Evolutionary conservation across 2,113 vertebrate genomes (phyloP), one percentile per base, ranked within the genome.

Genomic region (Actenoides hombroni): DNA sequence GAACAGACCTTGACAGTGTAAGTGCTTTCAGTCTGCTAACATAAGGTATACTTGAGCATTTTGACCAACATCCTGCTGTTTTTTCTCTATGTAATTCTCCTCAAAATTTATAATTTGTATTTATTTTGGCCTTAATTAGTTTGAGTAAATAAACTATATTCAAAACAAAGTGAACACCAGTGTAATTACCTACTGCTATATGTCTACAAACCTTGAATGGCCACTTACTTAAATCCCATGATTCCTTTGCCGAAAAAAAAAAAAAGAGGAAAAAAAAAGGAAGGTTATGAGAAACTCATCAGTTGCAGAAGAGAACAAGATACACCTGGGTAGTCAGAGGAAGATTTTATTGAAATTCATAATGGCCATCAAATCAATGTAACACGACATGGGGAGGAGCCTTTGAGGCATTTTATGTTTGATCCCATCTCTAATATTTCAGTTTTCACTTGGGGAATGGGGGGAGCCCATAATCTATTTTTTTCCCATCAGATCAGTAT

Each of bases 391-490:
- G 16, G 29, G 23, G 16, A 59, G 6, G 7, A 61, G 13, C 49
- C 49, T 51, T 13, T 51, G 49, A 13, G 49, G 49, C 49, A 25
- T 51, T 51, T 51, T 51, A 19, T 16, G 16, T 48, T 91, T 81
- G 1, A 23, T 53, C 14, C 74, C 10, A 17, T 53, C 6, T 17
- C 54, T 57, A n/a, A 19, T 46, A 49, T 31, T 79, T 68, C 35
- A 56, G 13, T 19, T 71, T 90, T 79, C 37, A 10, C 16, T 64
- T 33, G 14, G 5, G 6, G 9, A 8, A 39, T 40, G 25, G 4
- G 2, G 1, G 18, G 2, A 13, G 33, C 1, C 25, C 11, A 10
- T 64, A 51, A 88, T 28, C 5, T 44, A 0, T 49, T 59, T 11
- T 73, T 63, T 53, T 59, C 6, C 39, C 16, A 18, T 39, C 39